A percentile compares a stretch with the other conserved stretches of the same genome.
Conservation (phyloP, 2,888 invertebrate species). For the Gisinianus flammeolus region DNA sequence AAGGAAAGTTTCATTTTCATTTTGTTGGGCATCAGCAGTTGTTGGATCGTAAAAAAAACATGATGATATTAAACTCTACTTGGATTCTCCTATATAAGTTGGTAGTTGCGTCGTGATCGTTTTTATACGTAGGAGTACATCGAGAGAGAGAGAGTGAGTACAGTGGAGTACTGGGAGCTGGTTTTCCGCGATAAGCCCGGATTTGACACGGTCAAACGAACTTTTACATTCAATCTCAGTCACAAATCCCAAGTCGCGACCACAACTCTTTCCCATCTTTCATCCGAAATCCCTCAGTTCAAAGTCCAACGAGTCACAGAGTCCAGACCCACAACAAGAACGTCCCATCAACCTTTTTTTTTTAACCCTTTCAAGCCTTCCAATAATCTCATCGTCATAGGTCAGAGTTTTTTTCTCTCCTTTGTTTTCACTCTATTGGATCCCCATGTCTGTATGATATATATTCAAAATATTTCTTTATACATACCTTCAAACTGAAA, state of each 20-base stretch:
- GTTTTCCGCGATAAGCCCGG: slow-evolving; percentile 36
- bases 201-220: slow-evolving; percentile 38
- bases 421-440: not conserved
- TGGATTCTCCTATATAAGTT: too few relatives aligned
- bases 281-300: not conserved
- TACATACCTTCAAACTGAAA: too few relatives aligned
- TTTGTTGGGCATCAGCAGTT: too few relatives aligned
- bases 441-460: not conserved
- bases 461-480: too few relatives aligned
- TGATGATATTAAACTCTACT: too few relatives aligned
- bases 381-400: not conserved
- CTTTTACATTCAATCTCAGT: slow-evolving; percentile 25
- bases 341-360: not conserved
- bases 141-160: too few relatives aligned
- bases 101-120: not conserved
- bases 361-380: not conserved
- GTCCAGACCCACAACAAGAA: not conserved
- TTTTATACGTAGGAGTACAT: not conserved
- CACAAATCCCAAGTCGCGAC: not conserved
- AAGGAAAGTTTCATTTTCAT: too few relatives aligned
- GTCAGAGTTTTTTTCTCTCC: not conserved
- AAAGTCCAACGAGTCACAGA: not conserved
- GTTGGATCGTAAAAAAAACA: too few relatives aligned
- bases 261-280: not conserved
- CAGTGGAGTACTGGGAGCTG: not conserved